Evolutionary conservation across 2,797 vertebrate species (phyloP).

Genomic region (Astyanax mexicanus): DNA sequence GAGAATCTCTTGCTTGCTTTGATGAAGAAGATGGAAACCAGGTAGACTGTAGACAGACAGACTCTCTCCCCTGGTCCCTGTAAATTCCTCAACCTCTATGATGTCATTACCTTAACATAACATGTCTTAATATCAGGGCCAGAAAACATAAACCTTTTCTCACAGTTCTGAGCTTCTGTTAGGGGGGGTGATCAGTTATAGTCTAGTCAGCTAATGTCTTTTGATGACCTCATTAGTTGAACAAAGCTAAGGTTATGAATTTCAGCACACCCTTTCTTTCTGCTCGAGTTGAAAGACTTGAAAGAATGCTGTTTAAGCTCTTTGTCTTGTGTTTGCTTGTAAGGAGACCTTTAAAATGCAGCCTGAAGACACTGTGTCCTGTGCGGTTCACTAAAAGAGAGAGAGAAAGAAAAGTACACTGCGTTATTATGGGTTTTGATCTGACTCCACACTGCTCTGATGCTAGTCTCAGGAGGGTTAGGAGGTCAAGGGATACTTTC

Average conservation of each 20-base stretch:
- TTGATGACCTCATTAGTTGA: constrained; percentile 27
- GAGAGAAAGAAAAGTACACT: constrained; percentile 43
- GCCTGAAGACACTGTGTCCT: constrained; percentile 51
- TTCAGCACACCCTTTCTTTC: not conserved
- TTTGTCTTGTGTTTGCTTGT: constrained; percentile 38
- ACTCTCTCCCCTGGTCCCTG: constrained; percentile 48
- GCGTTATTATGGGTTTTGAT: constrained; percentile 58
- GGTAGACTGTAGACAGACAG: constrained; percentile 53
- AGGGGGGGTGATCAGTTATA: constrained; percentile 22
- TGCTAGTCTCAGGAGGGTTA: constrained; percentile 71
- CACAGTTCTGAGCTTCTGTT: constrained; percentile 38
- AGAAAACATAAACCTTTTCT: constrained; percentile 41
- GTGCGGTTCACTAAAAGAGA: constrained; percentile 37
- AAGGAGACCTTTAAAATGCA: constrained; percentile 46
- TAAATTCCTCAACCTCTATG: constrained; percentile 52
- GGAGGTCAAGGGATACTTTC: constrained; percentile 69
- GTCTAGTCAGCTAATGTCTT: constrained; percentile 21
- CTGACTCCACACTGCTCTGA: constrained; percentile 54
- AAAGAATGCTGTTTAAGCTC: constrained; percentile 45
- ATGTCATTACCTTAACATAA: constrained; percentile 50
- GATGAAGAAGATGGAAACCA: constrained; percentile 52
- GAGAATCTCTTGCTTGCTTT: constrained; percentile 39
- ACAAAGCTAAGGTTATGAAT: not conserved
- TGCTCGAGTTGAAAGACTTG: constrained; percentile 38
- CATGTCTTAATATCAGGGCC: constrained; percentile 37